phyloP scores from a whole-genome alignment of 2,113 vertebrate genomes.

The Anhinga anhinga region DNA sequence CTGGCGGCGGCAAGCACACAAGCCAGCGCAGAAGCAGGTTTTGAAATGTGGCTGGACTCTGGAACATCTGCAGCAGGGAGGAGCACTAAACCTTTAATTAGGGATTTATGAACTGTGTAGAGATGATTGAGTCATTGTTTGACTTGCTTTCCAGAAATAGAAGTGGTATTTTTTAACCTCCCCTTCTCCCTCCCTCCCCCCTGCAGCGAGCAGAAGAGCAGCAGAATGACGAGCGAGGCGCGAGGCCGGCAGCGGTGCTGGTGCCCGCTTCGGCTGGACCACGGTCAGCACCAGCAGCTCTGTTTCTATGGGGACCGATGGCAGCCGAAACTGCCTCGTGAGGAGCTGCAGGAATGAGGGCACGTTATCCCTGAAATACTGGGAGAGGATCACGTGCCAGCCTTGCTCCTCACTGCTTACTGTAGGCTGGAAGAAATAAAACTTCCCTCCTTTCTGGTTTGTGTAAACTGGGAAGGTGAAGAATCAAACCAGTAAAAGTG shows the following conservation, averaged over 20 bases:
- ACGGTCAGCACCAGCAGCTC: background rate
- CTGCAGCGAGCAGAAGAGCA: fast-evolving
- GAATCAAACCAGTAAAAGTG: background rate
- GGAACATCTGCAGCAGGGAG: conserved; percentile 28
- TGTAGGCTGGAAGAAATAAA: background rate
- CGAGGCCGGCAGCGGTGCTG: background rate
- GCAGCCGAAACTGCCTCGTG: background rate
- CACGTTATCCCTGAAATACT: fast-evolving
- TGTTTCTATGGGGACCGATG: background rate
- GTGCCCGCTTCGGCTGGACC: background rate
- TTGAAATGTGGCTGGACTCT: background rate
- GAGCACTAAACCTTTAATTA: conserved; percentile 30
- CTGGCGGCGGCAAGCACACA: fast-evolving
- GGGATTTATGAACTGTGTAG: conserved; percentile 31
- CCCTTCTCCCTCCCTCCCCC: background rate
- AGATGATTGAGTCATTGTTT: conserved; percentile 50
- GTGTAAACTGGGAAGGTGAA: background rate
- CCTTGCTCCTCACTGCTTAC: background rate
- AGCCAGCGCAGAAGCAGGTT: background rate
- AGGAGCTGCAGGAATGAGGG: background rate
- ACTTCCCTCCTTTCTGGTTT: background rate
- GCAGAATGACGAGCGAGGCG: background rate
- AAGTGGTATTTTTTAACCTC: background rate
- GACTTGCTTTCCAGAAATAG: conserved; percentile 45
- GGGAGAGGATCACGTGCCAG: background rate